Evolutionary conservation across 2,797 vertebrate genomes (phyloP), one percentile per base, ranked within the genome.

Genomic region (Gymnodraco acuticeps): DNA sequence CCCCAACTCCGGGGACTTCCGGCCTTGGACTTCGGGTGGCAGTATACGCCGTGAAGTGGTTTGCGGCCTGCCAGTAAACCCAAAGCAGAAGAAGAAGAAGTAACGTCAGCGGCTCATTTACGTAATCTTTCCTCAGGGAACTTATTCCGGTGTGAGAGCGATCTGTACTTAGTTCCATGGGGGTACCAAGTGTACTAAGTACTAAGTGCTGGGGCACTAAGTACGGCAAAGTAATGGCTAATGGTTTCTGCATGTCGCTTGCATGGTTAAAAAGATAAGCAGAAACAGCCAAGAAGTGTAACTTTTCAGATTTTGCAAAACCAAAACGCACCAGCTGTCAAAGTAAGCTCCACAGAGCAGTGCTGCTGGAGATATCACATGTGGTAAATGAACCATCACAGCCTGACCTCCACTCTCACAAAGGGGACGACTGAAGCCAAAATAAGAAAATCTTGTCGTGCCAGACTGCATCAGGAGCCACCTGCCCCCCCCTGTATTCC

Each of bases 401-500:
- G 53, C 27, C 27, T 45, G 63, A 64, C 77, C 60, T 64, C 55
- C 53, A 56, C 50, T 5, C 0, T 65, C 58, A 27, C 33, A 31
- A 14, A 10, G 15, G 20, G 14, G 45, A 70, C 19, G 0, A 64
- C 56, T 20, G 23, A 17, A 45, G 64, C 19, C 50, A 42, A 80
- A 76, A 62, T 52, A 19, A 48, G 20, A 70, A 1, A 33, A 75
- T 59, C 75, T 65, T 47, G 59, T 9, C 5, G 3, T 54, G 41
- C 7, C 42, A 63, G 63, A 74, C 48, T 78, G 63, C 14, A 70
- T 45, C 50, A 12, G 23, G 23, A 64, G 58, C 64, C 74, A 73
- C 58, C 62, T 73, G 62, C 77, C 65, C 3, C 23, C 65, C 69
- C 63, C 69, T 64, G 33, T 50, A 43, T 73, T 47, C 47, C 46